Evolutionary conservation across 2,888 invertebrate genomes (phyloP).

Genomic region (Rhodophaea formosa): DNA sequence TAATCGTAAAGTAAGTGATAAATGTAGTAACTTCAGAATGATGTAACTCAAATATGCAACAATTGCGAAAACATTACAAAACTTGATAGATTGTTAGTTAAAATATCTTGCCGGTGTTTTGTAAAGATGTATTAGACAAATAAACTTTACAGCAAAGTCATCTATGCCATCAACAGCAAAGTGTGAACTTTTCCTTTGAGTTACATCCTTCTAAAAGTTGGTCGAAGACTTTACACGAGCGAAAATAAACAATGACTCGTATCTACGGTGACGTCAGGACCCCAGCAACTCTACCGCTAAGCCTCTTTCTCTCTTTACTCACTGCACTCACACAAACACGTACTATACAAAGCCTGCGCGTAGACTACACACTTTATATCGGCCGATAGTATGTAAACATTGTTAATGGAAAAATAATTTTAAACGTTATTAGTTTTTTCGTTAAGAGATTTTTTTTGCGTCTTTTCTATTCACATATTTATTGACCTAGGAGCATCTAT

Average conservation of each 20-base stretch:
- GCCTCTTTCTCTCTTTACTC: neutral
- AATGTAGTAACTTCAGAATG: slow-evolving; percentile 5
- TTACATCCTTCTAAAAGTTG: slow-evolving; percentile 12
- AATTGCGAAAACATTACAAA: neutral
- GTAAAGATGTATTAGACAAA: too few relatives aligned
- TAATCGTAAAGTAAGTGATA: neutral
- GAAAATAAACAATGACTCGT: slow-evolving; percentile 9
- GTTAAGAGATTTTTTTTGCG: too few relatives aligned
- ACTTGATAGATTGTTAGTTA: neutral
- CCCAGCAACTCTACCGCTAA: neutral
- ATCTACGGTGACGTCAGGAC: slow-evolving; percentile 4
- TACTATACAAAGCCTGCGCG: neutral
- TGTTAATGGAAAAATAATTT: too few relatives aligned
- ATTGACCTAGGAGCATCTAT: too few relatives aligned
- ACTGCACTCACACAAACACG: slow-evolving; percentile 2
- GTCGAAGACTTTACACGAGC: neutral
- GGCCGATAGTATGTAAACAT: neutral
- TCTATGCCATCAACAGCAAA: neutral
- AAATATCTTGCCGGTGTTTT: too few relatives aligned
- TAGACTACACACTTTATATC: too few relatives aligned
- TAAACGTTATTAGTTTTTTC: too few relatives aligned
- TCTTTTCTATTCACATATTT: too few relatives aligned
- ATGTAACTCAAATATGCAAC: slow-evolving; percentile 19
- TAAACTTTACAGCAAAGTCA: too few relatives aligned
- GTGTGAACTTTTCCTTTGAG: slow-evolving; percentile 1